phyloP scores from a whole-genome alignment of 1,140 invertebrate species.

The Macrocentrus cingulum region DNA sequence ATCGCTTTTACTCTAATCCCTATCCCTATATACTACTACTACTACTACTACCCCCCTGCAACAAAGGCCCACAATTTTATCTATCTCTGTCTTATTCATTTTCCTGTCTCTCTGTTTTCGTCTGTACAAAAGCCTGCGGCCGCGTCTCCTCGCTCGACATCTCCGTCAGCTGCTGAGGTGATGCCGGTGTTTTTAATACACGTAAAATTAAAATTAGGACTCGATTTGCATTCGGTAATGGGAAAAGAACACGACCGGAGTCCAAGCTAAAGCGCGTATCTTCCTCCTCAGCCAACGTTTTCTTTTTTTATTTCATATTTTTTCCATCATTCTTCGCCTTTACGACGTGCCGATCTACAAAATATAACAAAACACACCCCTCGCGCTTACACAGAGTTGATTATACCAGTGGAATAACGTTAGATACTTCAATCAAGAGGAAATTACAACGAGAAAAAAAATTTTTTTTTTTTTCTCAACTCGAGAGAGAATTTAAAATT shows the following conservation, averaged over 20 bases:
- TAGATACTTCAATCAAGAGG: constrained; percentile 21
- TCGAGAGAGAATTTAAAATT: no score
- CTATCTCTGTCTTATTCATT: constrained; percentile 1
- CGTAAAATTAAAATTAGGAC: constrained; percentile 65
- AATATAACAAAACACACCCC: constrained; percentile 6
- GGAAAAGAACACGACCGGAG: constrained; percentile 52
- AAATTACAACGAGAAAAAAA: constrained; percentile 16
- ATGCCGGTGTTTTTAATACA: constrained; percentile 61
- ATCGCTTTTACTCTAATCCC: constrained; percentile 53
- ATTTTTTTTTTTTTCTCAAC: no score
- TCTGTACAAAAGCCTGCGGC: constrained; percentile 1
- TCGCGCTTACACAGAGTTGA: no score
- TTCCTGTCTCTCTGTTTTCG: not conserved
- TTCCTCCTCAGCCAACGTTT: no score
- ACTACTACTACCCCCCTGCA: not conserved
- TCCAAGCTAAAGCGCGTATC: not conserved
- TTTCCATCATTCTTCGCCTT: constrained; percentile 9
- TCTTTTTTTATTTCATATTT: constrained; percentile 6
- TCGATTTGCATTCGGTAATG: constrained; percentile 64
- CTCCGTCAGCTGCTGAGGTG: constrained; percentile 54
- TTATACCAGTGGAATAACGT: constrained; percentile 20
- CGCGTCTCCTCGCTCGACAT: no score
- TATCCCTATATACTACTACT: not conserved
- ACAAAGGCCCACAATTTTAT: not conserved
- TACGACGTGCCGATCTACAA: not conserved